Evolutionary conservation across 1,140 invertebrate species (phyloP), one percentile per base, ranked within the genome.

Genomic region (Schmidtea mediterranea): DNA sequence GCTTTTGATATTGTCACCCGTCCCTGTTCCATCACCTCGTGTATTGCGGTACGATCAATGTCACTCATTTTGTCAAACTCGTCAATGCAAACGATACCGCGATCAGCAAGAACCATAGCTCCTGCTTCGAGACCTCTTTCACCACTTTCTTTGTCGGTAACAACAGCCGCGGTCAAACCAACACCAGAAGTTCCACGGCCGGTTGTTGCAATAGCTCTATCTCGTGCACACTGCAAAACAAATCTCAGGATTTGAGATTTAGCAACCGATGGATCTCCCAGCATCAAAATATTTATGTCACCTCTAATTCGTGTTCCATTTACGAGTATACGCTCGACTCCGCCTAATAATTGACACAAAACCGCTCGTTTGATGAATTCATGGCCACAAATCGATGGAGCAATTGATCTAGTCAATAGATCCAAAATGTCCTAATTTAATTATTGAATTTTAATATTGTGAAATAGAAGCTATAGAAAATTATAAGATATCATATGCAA

Each of bases 41-140:
- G 92, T 53, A 98, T 97, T 19, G 90, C 87, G 13, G 90, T 97
- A 56, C 90, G 71, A 70, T 98, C 90, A 49, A 92, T 82, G 60
- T 98, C 92, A n/a, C 84, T 86, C 92, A 98, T 98, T 71, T 98
- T 97, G 69, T 98, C 90, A 66, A 98, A 98, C 70, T 98, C 90
- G 66, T 98, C 92, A 62, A 98, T 97, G 61, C 90, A 97, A 45
- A 97, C 89, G 41, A 97, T 80, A 19, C 90, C 90, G 47, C 89
- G 71, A 69, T 97, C 90, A 0, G 86, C 90, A 22, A 97, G 62
- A n/a, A 97, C 90, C 90, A 97, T 97, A 52, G 90, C 90, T 58
- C 90, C 90, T 3, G 89, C 90, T 70, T 97, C 90, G 18, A 97
- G 62, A 49, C 84, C 74, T 53, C 61, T 61, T 54, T 73, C 72